Conservation (phyloP, 2,888 invertebrate species). For the Eupithecia subfuscata region DNA sequence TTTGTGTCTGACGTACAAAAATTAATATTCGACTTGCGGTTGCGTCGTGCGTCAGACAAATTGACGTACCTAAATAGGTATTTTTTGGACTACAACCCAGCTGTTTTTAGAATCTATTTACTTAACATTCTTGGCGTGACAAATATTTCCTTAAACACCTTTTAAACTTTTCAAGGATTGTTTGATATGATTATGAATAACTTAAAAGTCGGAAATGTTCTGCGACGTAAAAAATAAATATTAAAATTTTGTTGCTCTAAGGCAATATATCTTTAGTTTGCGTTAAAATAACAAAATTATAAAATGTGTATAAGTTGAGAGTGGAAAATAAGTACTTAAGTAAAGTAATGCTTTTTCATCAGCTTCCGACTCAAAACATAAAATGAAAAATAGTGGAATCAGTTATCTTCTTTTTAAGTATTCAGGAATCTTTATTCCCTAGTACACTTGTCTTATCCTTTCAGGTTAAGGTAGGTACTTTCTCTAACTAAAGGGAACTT, state of each 20-base stretch:
- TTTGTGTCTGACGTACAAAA: neutral
- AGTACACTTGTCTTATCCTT: neutral
- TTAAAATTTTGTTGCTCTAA: neutral
- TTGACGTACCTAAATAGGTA: neutral
- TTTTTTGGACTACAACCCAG: neutral
- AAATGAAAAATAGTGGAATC: neutral
- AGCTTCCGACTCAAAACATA: neutral
- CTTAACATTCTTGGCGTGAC: neutral
- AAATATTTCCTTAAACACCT: neutral
- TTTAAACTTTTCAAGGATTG: neutral
- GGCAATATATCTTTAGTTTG: neutral
- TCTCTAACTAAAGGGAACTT: neutral
- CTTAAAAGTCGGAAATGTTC: neutral
- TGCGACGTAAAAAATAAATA: neutral
- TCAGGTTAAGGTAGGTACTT: neutral
- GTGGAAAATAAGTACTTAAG: no score
- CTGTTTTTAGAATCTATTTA: conserved; percentile 1
- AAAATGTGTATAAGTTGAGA: neutral
- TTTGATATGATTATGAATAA: neutral
- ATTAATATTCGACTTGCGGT: conserved; percentile 1
- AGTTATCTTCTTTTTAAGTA: neutral
- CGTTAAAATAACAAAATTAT: neutral
- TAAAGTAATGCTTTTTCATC: neutral
- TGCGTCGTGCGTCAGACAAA: neutral
- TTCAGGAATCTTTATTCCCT: neutral